phyloP scores from a whole-genome alignment of 2,888 invertebrate species.

The Xanthorhoe designata region DNA sequence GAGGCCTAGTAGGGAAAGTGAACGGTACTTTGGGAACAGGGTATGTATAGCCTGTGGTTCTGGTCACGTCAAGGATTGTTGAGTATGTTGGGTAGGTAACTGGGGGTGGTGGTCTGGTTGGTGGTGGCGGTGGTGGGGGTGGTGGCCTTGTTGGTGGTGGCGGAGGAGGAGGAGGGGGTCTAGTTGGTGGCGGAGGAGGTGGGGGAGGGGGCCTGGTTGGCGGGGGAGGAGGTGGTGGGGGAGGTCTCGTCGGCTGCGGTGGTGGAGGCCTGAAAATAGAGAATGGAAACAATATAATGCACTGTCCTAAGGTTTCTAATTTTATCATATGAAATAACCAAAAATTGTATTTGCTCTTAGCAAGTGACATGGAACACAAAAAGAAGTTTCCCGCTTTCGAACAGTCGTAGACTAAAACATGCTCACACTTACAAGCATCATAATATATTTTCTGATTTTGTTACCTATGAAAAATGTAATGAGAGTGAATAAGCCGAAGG shows the following conservation, averaged over 20 bases:
- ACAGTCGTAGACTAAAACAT: no score
- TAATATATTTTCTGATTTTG: no score
- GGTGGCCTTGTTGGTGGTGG: conserved; percentile 43
- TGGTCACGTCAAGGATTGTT: conserved; percentile 40
- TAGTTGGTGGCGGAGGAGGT: conserved; percentile 41
- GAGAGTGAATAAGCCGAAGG: no score
- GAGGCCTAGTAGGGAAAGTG: conserved; percentile 42
- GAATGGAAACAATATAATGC: conserved; percentile 5
- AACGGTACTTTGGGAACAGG: conserved; percentile 53
- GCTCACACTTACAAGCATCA: no score
- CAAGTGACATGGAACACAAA: neutral
- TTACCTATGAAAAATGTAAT: no score
- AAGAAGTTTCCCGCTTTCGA: neutral
- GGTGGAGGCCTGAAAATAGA: conserved; percentile 39
- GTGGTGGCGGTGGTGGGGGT: conserved; percentile 39
- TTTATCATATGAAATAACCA: no score
- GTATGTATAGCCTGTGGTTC: conserved; percentile 62
- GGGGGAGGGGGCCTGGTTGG: conserved; percentile 42
- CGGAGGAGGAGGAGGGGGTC: conserved; percentile 46
- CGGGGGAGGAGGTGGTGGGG: conserved; percentile 38
- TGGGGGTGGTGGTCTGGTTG: conserved; percentile 45
- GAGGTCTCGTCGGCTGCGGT: conserved; percentile 27
- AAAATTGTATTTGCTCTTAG: no score
- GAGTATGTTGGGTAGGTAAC: conserved; percentile 41
- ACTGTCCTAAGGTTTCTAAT: no score